Evolutionary conservation across 2,113 vertebrate species (phyloP).

Genomic region (Empidonax alnorum): DNA sequence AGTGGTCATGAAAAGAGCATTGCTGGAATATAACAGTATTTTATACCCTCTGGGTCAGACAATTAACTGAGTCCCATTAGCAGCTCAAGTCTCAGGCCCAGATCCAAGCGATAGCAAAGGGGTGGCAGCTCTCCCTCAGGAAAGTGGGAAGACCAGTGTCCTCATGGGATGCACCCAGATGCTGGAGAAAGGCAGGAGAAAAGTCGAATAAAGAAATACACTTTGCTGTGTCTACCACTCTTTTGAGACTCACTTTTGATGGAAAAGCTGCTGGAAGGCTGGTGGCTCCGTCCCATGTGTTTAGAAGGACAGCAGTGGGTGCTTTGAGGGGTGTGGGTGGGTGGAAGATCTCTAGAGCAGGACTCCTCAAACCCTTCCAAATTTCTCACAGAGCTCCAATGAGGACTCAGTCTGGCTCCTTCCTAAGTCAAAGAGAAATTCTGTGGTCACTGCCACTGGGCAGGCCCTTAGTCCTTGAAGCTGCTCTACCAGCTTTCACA

Average conservation of each 20-base stretch:
- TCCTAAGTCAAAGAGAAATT: background rate
- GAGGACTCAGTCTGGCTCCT: background rate
- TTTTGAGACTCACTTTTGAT: background rate
- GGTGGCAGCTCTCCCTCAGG: background rate
- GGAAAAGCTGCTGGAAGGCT: background rate
- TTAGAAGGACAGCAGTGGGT: background rate
- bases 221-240: background rate
- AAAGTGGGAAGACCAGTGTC: background rate
- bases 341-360: background rate
- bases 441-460: accelerated
- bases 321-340: background rate
- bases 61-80: slow-evolving; percentile 8
- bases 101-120: background rate
- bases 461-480: background rate
- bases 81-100: background rate
- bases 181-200: background rate
- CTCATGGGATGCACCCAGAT: accelerated
- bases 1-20: slow-evolving; percentile 2
- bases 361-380: background rate
- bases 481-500: background rate
- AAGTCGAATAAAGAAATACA: background rate
- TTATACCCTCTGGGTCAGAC: background rate
- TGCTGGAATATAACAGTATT: background rate
- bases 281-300: background rate
- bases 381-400: background rate